Conservation (phyloP, 2,888 invertebrate species). For the Sepiola atlantica region DNA sequence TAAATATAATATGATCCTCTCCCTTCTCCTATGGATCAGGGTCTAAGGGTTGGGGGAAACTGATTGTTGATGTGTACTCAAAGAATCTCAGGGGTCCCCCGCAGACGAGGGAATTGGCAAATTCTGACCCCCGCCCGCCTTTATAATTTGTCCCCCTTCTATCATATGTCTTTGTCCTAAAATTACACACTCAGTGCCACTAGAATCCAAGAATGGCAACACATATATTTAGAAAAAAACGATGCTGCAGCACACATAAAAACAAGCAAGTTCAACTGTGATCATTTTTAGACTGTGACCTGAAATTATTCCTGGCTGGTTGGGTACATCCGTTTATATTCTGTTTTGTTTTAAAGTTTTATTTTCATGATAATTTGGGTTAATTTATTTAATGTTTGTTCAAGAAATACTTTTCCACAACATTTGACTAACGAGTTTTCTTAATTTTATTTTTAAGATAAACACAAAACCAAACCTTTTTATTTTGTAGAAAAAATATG, state of each 20-base stretch:
- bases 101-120: not conserved
- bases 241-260: not conserved
- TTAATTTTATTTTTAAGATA: too few relatives aligned
- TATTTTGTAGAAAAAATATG: too few relatives aligned
- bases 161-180: not conserved
- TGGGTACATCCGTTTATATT: not conserved
- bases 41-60: not conserved
- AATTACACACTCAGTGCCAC: not conserved
- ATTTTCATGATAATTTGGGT: too few relatives aligned
- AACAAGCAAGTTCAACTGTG: not conserved
- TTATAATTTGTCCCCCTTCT: not conserved
- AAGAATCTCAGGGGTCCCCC: not conserved
- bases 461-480: too few relatives aligned
- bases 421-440: too few relatives aligned
- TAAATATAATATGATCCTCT: not conserved
- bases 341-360: too few relatives aligned
- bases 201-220: not conserved
- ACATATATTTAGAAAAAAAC: not conserved
- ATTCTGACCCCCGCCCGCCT: not conserved
- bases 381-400: too few relatives aligned
- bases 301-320: not conserved
- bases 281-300: not conserved
- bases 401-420: too few relatives aligned
- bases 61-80: not conserved
- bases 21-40: not conserved